phyloP scores from a whole-genome alignment of 2,888 invertebrate species.

The Apotomis betuletana region DNA sequence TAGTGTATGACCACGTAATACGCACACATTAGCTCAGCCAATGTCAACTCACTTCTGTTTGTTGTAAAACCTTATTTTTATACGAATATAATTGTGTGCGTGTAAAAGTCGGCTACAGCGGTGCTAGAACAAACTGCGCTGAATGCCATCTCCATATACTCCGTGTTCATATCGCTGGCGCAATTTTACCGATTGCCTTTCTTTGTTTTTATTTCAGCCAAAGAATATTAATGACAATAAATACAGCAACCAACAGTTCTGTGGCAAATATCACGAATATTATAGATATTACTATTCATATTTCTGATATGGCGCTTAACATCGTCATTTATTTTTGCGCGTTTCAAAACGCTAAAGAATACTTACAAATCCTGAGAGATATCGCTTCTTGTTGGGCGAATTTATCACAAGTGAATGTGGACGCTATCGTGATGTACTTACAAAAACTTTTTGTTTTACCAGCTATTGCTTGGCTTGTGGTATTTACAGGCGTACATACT shows the following conservation, averaged over 20 bases:
- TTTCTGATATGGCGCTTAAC: neutral
- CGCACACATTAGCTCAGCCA: too few relatives aligned
- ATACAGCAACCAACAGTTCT: neutral
- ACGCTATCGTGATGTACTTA: neutral
- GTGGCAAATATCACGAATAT: neutral
- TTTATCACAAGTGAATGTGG: neutral
- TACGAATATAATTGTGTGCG: too few relatives aligned
- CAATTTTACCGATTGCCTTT: neutral
- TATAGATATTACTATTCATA: neutral
- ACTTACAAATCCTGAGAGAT: neutral
- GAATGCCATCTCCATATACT: too few relatives aligned
- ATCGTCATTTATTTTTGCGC: constrained; percentile 6
- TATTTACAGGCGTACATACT: neutral
- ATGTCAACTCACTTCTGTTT: too few relatives aligned
- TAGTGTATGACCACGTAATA: too few relatives aligned
- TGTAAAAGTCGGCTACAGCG: too few relatives aligned
- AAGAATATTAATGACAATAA: neutral
- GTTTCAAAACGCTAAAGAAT: constrained; percentile 2
- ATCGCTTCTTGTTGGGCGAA: constrained; percentile 11
- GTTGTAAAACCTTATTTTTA: too few relatives aligned
- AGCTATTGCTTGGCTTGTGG: constrained; percentile 1
- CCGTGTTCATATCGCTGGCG: neutral
- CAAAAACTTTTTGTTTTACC: neutral
- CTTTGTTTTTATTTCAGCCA: neutral
- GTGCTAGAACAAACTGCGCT: too few relatives aligned